Base-by-base conservation (phyloP, 2,113 vertebrate species). In the Aptenodytes patagonicus region DNA sequence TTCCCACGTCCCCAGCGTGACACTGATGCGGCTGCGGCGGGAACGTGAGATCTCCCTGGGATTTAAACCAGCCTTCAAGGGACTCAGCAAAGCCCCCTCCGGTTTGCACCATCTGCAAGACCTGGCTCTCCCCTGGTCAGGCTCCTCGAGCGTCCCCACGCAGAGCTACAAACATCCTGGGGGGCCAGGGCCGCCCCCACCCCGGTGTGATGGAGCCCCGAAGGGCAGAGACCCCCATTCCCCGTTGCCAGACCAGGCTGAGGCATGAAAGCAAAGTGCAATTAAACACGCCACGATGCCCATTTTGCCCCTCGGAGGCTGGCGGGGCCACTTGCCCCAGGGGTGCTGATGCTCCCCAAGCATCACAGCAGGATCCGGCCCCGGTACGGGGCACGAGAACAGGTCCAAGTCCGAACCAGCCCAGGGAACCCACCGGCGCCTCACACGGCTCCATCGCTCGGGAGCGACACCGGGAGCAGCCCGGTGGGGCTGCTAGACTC, bases 371-470 rank as follows among this genome's bases (percentile, higher is more conserved):
- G 76, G 47, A 81, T 32, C 26, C 1, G 7, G 44, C 25, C 24
- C 7, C 13, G 0, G 10, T 3, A 10, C 1, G 1, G 32, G 32
- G 22, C 1, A 2, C 2, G 2, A 47, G 83, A 54, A 47, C 4
- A 0, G 46, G 34, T 54, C 61, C 40, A 10, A 36, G 49, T 3
- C 83, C 4, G 0, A n/a, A 25, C 21, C 0, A 18, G 11, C 29
- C 18, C 71, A 12, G 19, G 29, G 73, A 52, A 44, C 25, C 25
- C 24, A 1, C 22, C 8, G 3, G 68, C 18, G 2, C 68, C 78
- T 52, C 10, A 2, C 25, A 6, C 0, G 7, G 55, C 73, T 71
- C 49, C 65, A 3, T 34, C 65, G 3, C 58, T 44, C 0, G 4
- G 22, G 24, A 62, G 11, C 1, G 7, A 40, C 3, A 5, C 18